Base-by-base conservation (phyloP, 2,797 vertebrate species). In the Tapirus indicus region DNA sequence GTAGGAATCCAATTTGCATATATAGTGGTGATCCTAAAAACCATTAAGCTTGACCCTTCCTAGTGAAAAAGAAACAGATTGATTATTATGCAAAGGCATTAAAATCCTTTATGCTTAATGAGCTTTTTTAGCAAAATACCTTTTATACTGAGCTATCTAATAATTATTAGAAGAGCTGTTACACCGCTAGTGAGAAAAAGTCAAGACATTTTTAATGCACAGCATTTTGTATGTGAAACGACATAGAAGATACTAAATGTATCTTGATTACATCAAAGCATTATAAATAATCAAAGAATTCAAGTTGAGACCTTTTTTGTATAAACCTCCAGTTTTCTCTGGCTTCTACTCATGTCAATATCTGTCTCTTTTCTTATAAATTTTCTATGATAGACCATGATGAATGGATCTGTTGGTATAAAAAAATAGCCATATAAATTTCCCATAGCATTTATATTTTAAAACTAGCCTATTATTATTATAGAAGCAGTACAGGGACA, bases 21-120 rank as follows among this genome's bases (percentile, higher is more conserved):
- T 69, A 62, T 75, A 79, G 54, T 78, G 32, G 44, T 97, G 80
- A 95, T 83, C 89, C 77, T 71, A 71, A 79, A 95, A 96, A 27
- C 79, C 79, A 88, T 96, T 93, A 88, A 64, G 16, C 47, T 94
- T 95, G 83, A 96, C 94, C 89, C 68, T 91, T 94, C 25, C 56
- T 82, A 41, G 75, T 92, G 27, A 44, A 93, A 89, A 91, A 87
- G 52, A 91, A 96, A 41, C 23, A 88, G 47, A 27, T 69, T 41
- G 41, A 54, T 91, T 88, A 77, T 92, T 93, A 90, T 94, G 60
- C 72, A 94, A 16, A 79, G 27, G 62, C 82, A 38, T 44, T 74
- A 88, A 72, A 94, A 75, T 94, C 84, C 44, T 92, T 95, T 87
- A 80, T 96, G 71, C 58, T 83, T 38, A 38, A n/a, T 85, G 44